These are phyloP conservation scores for Daktulosphaira vitifoliae DNA, from an alignment of 1,140 invertebrate genomes.

Conservation along the genomic window DNA sequence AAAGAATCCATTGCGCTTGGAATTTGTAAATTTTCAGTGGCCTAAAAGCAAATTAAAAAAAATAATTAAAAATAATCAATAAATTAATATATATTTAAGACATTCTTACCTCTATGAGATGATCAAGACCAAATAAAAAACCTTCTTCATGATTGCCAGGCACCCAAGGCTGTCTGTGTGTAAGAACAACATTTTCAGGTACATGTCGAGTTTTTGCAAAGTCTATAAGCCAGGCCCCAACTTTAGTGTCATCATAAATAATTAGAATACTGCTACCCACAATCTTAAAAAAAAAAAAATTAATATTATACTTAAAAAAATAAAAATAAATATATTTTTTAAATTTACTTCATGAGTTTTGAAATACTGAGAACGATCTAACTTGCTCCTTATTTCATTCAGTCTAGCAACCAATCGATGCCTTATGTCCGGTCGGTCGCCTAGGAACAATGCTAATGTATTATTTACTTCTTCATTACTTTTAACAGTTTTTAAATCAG, in stretches of 20 bases:
- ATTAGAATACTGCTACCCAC: conserved; percentile 91
- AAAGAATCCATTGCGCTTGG: conserved; percentile 4
- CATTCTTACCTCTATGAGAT: conserved; percentile 56
- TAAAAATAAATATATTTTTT: background rate
- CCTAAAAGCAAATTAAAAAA: background rate
- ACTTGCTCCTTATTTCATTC: conserved; percentile 62
- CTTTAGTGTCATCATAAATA: conserved; percentile 77
- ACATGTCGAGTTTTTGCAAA: conserved; percentile 83
- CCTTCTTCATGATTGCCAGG: conserved; percentile 94
- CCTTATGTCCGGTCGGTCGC: conserved; percentile 54
- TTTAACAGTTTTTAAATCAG: conserved; percentile 67
- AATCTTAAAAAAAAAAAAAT: conserved; percentile 47
- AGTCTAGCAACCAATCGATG: conserved; percentile 63
- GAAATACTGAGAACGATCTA: conserved; percentile 83
- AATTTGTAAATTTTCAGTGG: conserved; percentile 3
- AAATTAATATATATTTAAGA: too few species aligned
- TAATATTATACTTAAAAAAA: background rate
- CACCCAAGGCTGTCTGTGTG: conserved; percentile 69
- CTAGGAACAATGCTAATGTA: conserved; percentile 70
- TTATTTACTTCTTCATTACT: conserved; percentile 65
- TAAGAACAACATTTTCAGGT: conserved; percentile 58
- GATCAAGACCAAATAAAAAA: conserved; percentile 81
- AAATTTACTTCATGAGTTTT: conserved; percentile 70
- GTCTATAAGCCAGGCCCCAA: conserved; percentile 91
- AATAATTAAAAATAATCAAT: background rate